phyloP scores from a whole-genome alignment of 2,797 vertebrate genomes.

The Enteromius argenteus region DNA sequence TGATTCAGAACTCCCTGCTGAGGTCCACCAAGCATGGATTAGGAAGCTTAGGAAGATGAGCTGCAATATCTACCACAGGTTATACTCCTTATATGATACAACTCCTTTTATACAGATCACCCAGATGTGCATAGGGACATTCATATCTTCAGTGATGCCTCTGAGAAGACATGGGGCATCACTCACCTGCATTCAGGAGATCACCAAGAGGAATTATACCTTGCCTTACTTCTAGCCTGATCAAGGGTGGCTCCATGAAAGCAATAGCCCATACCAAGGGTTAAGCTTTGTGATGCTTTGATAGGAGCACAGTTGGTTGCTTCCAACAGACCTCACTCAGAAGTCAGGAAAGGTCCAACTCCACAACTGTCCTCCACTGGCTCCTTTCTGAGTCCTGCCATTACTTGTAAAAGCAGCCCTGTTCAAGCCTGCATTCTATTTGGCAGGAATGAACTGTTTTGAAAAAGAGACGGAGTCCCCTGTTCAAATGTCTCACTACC shows the following conservation, averaged over 20 bases:
- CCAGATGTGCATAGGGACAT: neutral
- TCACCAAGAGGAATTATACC: too few species aligned
- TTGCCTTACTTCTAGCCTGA: neutral
- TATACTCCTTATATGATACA: neutral
- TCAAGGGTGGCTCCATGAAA: neutral
- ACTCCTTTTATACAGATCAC: neutral
- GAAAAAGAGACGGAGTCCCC: neutral
- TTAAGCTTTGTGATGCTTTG: neutral
- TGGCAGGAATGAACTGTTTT: neutral
- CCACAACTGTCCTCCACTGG: constrained; percentile 10
- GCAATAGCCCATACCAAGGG: neutral
- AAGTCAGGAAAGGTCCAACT: neutral
- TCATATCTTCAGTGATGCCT: constrained; percentile 19
- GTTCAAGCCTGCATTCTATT: neutral
- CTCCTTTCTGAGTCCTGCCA: neutral
- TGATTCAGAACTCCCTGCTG: constrained; percentile 4
- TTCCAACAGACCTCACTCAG: constrained; percentile 7
- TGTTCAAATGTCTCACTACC: neutral
- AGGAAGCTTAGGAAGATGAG: neutral
- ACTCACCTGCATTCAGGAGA: neutral
- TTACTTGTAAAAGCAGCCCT: neutral
- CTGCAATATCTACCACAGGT: constrained; percentile 8
- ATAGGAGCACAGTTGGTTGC: neutral
- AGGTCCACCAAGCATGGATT: neutral
- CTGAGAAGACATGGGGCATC: neutral